Percentiles rank a stretch among this genome's conserved stretches.
Evolutionary conservation across 2,888 invertebrate genomes (phyloP).

Genomic region (Megamerina dolium): DNA sequence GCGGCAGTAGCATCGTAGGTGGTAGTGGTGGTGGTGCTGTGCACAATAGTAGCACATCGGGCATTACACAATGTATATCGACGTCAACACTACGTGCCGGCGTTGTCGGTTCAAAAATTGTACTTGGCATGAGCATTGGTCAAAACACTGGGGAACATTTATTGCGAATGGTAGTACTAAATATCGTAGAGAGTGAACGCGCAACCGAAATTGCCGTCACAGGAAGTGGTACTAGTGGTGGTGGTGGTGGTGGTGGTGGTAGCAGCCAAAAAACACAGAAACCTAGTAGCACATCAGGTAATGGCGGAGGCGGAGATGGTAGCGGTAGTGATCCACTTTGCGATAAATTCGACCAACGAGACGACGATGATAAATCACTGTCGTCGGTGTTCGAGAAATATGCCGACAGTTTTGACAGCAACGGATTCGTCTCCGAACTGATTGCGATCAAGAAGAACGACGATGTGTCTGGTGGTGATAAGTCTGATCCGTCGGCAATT

Average conservation of each 20-base stretch:
- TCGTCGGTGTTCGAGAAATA: constrained; percentile 39
- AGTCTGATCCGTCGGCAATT: constrained; percentile 16
- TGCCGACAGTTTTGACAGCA: constrained; percentile 43
- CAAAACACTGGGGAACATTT: constrained; percentile 35
- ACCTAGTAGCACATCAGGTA: neutral
- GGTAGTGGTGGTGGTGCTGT: constrained; percentile 20
- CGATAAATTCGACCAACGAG: constrained; percentile 25
- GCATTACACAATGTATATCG: constrained; percentile 34
- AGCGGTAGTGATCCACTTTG: constrained; percentile 26
- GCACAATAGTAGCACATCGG: constrained; percentile 17
- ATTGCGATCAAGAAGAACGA: constrained; percentile 26
- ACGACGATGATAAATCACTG: constrained; percentile 36
- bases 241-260: constrained; percentile 8
- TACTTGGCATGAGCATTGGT: constrained; percentile 38
- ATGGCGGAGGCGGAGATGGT: constrained; percentile 16
- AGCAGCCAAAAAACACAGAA: too few relatives aligned
- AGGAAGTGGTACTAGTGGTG: constrained; percentile 17
- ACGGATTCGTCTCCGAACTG: constrained; percentile 39
- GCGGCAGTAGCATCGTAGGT: constrained; percentile 19
- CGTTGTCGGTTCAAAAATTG: constrained; percentile 41
- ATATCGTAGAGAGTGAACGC: constrained; percentile 36
- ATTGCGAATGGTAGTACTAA: constrained; percentile 38
- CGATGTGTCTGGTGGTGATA: constrained; percentile 23
- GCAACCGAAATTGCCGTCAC: constrained; percentile 25
- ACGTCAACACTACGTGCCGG: constrained; percentile 40